Conservation (phyloP, 2,113 vertebrate species). For the Condylura cristata region DNA sequence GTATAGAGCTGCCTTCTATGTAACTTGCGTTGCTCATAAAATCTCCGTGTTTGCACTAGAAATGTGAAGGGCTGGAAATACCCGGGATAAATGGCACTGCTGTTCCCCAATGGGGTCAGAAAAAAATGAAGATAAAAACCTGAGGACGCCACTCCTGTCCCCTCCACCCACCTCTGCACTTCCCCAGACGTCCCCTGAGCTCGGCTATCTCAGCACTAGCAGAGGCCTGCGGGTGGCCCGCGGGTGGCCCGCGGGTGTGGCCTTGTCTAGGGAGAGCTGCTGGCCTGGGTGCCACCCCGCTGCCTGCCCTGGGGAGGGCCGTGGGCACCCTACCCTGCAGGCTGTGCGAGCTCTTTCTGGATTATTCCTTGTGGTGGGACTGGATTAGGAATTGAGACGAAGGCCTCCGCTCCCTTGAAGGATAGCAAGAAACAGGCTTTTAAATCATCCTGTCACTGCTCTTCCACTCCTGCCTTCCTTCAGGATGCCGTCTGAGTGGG, state of each 20-base stretch:
- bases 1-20: conserved; percentile 64
- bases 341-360: neutral
- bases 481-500: neutral
- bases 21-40: conserved; percentile 69
- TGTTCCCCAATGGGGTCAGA: conserved; percentile 32
- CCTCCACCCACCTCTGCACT: neutral
- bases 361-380: neutral
- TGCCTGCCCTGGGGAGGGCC: too few species aligned
- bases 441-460: neutral
- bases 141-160: conserved; percentile 8
- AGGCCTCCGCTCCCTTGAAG: neutral
- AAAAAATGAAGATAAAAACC: neutral
- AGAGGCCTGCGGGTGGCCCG: too few species aligned
- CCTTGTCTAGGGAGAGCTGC: neutral
- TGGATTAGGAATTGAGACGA: neutral
- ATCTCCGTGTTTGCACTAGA: conserved; percentile 70
- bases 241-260: too few species aligned
- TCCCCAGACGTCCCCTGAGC: neutral
- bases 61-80: conserved; percentile 63
- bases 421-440: neutral
- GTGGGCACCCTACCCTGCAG: neutral
- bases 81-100: conserved; percentile 58
- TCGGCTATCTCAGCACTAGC: conserved; percentile 5
- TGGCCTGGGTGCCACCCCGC: neutral
- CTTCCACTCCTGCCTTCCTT: neutral